A percentile compares a stretch with the other conserved stretches of the same genome.
These are phyloP conservation scores for Drosophila saltans DNA, from an alignment of 1,140 invertebrate genomes.

Conservation along the genomic window DNA sequence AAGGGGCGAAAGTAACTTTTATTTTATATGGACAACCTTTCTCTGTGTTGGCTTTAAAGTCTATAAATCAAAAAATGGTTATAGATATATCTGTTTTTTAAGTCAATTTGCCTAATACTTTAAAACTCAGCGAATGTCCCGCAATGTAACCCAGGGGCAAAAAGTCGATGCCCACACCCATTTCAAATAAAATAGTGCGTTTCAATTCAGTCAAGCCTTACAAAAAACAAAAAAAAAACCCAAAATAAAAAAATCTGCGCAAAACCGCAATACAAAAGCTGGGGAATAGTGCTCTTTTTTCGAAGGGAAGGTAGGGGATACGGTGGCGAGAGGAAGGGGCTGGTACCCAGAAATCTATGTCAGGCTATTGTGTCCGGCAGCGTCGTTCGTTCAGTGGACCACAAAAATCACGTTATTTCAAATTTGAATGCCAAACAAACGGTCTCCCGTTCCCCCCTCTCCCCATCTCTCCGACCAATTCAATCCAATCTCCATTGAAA, in stretches of 20 bases:
- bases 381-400: slow-evolving; percentile 54
- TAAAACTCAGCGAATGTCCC: slow-evolving; percentile 2
- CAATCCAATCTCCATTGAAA: not conserved
- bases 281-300: slow-evolving; percentile 28
- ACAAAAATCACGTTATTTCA: slow-evolving; percentile 81
- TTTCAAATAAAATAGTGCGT: slow-evolving; percentile 61
- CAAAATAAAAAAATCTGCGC: slow-evolving; percentile 57
- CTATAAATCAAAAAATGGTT: not conserved
- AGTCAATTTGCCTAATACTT: slow-evolving; percentile 12
- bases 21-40: no score
- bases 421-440: slow-evolving; percentile 73
- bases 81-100: slow-evolving; percentile 2
- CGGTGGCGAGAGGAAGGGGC: not conserved
- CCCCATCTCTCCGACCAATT: no score
- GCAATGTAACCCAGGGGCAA: slow-evolving; percentile 27
- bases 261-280: slow-evolving; percentile 76
- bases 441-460: slow-evolving; percentile 10
- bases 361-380: slow-evolving; percentile 32
- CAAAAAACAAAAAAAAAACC: slow-evolving; percentile 15
- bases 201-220: slow-evolving; percentile 63
- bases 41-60: not conserved
- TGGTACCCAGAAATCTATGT: slow-evolving; percentile 60
- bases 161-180: slow-evolving; percentile 44
- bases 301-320: not conserved
- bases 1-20: slow-evolving; percentile 1